phyloP scores from a whole-genome alignment of 2,797 vertebrate genomes.

The Crax fasciolata region DNA sequence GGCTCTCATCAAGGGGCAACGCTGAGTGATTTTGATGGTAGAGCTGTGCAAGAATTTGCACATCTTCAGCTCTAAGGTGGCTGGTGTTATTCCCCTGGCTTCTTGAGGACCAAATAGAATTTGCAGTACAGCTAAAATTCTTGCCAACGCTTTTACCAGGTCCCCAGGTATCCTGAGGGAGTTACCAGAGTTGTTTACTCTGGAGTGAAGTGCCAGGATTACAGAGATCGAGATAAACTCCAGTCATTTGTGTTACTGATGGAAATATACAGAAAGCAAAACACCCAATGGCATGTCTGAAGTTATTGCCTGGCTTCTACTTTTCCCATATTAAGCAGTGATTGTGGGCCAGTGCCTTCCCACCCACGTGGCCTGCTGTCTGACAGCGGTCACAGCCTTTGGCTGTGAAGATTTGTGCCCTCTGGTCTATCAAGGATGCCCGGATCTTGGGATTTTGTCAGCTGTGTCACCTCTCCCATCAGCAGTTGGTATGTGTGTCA shows the following conservation, averaged over 20 bases:
- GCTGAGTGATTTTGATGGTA: not conserved
- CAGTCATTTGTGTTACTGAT: not conserved
- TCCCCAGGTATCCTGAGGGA: accelerated
- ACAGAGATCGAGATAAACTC: not conserved
- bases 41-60: not conserved
- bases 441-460: no score
- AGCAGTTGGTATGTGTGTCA: no score
- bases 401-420: no score
- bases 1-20: not conserved
- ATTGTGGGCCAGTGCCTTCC: no score
- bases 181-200: not conserved
- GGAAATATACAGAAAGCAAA: accelerated
- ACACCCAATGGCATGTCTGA: not conserved
- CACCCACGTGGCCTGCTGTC: no score
- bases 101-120: not conserved
- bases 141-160: not conserved
- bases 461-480: no score
- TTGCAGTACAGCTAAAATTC: not conserved
- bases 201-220: not conserved
- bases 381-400: no score
- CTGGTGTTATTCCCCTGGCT: not conserved
- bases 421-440: no score
- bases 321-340: no score
- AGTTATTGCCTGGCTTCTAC: no score
- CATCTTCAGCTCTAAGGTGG: not conserved